Evolutionary conservation across 2,113 vertebrate species (phyloP).

Genomic region (Crotalus horridus): DNA sequence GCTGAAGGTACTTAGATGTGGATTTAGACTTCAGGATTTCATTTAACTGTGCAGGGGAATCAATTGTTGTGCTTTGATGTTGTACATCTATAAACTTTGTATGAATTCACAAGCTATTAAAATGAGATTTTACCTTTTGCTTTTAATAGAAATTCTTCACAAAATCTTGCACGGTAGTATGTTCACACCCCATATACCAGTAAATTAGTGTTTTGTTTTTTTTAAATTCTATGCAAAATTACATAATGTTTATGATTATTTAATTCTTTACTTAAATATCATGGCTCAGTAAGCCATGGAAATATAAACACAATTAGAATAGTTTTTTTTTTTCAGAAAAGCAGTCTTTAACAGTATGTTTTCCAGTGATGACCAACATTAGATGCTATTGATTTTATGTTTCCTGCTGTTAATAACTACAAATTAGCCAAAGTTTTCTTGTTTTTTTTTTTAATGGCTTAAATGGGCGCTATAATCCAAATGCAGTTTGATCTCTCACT

Average conservation of each 20-base stretch:
- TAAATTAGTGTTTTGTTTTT: not conserved
- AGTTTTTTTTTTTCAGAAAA: conserved; percentile 20
- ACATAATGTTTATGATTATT: conserved; percentile 50
- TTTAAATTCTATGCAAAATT: conserved; percentile 24
- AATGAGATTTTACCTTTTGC: not conserved
- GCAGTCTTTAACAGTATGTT: conserved; percentile 15
- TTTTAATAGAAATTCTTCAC: not conserved
- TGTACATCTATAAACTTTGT: not conserved
- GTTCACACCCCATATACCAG: not conserved
- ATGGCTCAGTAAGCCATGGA: conserved; percentile 30
- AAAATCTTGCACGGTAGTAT: not conserved
- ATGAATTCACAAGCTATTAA: not conserved
- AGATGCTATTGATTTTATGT: not conserved
- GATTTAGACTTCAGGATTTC: no score
- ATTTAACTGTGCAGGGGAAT: not conserved
- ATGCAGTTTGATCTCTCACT: conserved; percentile 10
- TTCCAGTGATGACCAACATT: conserved; percentile 14
- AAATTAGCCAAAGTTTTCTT: not conserved
- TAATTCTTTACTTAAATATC: conserved; percentile 40
- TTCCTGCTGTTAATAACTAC: conserved; percentile 5
- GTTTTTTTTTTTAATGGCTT: not conserved
- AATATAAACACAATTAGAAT: conserved; percentile 37
- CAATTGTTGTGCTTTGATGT: not conserved
- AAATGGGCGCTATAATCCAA: conserved; percentile 10
- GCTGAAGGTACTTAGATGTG: not conserved